phyloP scores from a whole-genome alignment of 2,797 vertebrate genomes.

The Fratercula arctica region DNA sequence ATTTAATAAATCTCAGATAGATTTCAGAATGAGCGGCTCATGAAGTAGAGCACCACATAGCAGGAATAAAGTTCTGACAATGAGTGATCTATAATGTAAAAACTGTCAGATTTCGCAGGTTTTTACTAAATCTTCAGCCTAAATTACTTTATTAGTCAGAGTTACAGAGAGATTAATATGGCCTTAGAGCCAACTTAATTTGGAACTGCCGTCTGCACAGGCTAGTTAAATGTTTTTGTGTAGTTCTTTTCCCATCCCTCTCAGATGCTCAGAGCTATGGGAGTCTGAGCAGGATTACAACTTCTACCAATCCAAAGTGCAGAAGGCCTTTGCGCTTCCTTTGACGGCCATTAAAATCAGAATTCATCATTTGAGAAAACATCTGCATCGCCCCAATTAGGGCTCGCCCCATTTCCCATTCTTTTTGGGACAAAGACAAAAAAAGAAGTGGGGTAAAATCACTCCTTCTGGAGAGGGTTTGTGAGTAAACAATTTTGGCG shows the following conservation, averaged over 20 bases:
- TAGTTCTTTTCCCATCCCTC: background rate
- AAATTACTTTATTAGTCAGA: constrained; percentile 24
- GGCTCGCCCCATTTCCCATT: background rate
- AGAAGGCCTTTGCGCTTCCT: background rate
- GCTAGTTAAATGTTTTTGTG: background rate
- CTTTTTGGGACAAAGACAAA: background rate
- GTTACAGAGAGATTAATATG: background rate
- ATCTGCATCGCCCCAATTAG: background rate
- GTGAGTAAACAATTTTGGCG: background rate
- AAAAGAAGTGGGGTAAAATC: background rate
- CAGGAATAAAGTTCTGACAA: background rate
- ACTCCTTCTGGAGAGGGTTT: background rate
- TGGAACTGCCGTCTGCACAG: background rate
- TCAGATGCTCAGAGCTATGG: background rate
- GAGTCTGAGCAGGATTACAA: background rate
- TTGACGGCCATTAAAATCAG: background rate
- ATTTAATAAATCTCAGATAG: background rate
- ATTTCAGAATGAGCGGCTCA: background rate
- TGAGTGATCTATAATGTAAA: background rate
- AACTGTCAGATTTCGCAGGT: background rate
- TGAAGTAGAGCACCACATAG: background rate
- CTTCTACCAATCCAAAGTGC: background rate
- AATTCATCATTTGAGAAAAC: background rate
- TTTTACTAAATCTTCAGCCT: constrained; percentile 13
- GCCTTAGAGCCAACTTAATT: background rate